Evolutionary conservation across 2,888 invertebrate species (phyloP).

Genomic region (Acrocyrtus sp.): DNA sequence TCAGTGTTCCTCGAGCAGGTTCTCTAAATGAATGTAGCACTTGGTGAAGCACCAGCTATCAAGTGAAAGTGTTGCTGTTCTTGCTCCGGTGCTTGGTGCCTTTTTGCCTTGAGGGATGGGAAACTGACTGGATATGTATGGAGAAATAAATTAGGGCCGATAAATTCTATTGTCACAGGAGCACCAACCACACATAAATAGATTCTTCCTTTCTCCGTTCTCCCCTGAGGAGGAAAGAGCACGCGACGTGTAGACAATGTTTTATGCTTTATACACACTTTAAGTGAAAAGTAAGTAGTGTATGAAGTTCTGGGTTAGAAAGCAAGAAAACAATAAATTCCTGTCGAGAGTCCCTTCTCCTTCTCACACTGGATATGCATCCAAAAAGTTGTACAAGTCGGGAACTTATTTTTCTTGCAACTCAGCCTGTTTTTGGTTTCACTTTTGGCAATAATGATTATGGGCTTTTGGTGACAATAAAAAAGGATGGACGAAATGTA

Average conservation of each 20-base stretch:
- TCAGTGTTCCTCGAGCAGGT: no score
- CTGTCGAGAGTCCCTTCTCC: constrained; percentile 15
- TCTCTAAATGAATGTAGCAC: no score
- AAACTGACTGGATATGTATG: neutral
- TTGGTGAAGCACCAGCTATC: no score
- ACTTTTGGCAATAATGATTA: no score
- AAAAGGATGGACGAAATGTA: no score
- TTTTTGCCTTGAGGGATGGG: neutral
- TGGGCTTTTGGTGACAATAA: no score
- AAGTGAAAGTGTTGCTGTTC: neutral
- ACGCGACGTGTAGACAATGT: neutral
- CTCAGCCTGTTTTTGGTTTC: no score
- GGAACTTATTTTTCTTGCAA: no score
- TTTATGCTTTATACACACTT: neutral
- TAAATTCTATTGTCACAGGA: constrained; percentile 21
- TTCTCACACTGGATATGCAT: neutral
- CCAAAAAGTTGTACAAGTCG: neutral
- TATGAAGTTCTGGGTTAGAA: neutral
- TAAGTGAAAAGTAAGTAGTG: neutral
- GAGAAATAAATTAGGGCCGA: constrained; percentile 17
- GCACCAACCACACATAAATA: constrained; percentile 2
- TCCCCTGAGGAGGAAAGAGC: neutral
- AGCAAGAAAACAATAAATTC: constrained; percentile 35
- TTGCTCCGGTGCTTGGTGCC: neutral
- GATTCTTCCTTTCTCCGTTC: neutral